A percentile compares a stretch with the other conserved stretches of the same genome.
These are phyloP conservation scores for Neosalanx taihuensis DNA, from an alignment of 2,797 vertebrate genomes.

Conservation along the genomic window DNA sequence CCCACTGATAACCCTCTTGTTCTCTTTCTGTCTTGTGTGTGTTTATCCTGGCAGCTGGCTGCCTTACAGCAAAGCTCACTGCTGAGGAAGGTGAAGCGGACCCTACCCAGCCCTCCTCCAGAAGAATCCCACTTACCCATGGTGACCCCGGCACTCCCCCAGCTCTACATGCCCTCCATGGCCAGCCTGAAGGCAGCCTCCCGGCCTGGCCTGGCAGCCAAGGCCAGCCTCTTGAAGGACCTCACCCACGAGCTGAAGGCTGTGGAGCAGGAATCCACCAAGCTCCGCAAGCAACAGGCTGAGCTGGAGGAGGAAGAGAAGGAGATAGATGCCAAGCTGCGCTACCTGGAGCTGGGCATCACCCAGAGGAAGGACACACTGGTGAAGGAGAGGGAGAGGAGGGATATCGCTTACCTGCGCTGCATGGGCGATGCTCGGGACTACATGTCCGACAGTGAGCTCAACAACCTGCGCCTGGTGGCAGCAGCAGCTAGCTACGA, in stretches of 20 bases:
- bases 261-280: conserved; percentile 96
- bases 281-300: conserved; percentile 96
- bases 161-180: conserved; percentile 84
- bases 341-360: conserved; percentile 96
- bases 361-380: conserved; percentile 94
- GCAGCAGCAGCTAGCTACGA: conserved; percentile 81
- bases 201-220: conserved; percentile 82
- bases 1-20: not conserved
- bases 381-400: conserved; percentile 88
- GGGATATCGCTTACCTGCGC: conserved; percentile 88
- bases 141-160: conserved; percentile 83
- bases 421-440: conserved; percentile 89
- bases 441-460: conserved; percentile 96
- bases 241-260: conserved; percentile 94
- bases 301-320: conserved; percentile 98
- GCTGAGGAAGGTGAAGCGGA: conserved; percentile 96
- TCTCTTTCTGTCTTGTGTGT: conserved; percentile 1
- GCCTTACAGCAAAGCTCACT: conserved; percentile 90
- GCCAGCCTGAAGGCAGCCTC: conserved; percentile 75
- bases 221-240: conserved; percentile 93
- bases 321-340: conserved; percentile 97
- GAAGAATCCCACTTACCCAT: conserved; percentile 90
- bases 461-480: conserved; percentile 88
- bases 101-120: conserved; percentile 96
- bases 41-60: conserved; percentile 78